Percentiles rank a stretch among this genome's conserved stretches.
Conservation (phyloP, 2,888 invertebrate species). For the Nomada hirtipes region DNA sequence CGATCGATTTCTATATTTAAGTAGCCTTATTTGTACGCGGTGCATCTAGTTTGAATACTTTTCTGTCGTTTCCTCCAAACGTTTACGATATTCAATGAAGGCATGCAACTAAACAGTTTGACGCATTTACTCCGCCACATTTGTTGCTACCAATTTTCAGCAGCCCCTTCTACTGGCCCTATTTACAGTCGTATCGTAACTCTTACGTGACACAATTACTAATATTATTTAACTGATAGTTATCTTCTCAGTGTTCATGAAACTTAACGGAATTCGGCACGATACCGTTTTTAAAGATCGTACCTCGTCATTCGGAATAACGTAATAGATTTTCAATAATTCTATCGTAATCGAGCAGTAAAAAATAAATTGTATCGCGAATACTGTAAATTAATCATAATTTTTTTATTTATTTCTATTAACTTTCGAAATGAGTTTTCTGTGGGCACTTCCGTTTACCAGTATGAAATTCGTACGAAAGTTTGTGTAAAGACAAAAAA, state of each 20-base stretch:
- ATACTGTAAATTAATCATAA: no score
- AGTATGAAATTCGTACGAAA: not conserved
- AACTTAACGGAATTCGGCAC: not conserved
- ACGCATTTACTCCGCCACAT: constrained; percentile 57
- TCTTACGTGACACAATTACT: constrained; percentile 21
- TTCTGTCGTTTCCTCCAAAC: not conserved
- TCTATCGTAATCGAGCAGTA: not conserved
- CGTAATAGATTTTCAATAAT: not conserved
- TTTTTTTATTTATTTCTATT: not conserved
- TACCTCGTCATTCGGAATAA: not conserved
- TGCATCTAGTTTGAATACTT: not conserved
- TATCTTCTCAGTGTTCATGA: not conserved
- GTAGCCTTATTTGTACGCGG: not conserved
- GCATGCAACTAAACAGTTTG: constrained; percentile 37
- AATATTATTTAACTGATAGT: constrained; percentile 19
- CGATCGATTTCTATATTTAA: constrained; percentile 11
- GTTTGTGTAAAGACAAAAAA: not conserved
- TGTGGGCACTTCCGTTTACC: not conserved
- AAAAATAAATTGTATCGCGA: no score
- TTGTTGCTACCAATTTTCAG: constrained; percentile 56
- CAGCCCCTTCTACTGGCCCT: constrained; percentile 19
- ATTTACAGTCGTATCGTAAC: constrained; percentile 36
- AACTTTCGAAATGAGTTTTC: not conserved
- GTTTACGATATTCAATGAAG: not conserved
- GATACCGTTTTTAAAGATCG: not conserved